Percentiles rank a stretch among this genome's conserved stretches.
Conservation (phyloP, 2,113 vertebrate genomes). For the Sigmodon hispidus region DNA sequence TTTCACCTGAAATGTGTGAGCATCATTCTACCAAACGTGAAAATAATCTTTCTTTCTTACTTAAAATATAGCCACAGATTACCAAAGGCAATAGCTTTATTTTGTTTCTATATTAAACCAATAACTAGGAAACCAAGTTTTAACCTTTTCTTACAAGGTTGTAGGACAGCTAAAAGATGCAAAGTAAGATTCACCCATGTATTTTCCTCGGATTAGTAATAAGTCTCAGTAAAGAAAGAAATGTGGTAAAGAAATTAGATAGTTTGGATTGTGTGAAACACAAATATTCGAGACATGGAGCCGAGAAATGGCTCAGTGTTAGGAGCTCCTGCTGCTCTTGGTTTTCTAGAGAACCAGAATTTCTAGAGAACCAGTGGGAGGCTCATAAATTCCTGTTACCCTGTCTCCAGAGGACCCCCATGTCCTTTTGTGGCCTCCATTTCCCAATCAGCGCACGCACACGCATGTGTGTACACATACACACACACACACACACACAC, state of each 20-base stretch:
- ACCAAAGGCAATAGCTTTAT: neutral
- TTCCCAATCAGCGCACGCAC: neutral
- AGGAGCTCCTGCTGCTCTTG: neutral
- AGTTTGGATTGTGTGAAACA: slow-evolving; percentile 8
- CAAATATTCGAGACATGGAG: too few relatives aligned
- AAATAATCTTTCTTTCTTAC: neutral
- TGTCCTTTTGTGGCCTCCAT: neutral
- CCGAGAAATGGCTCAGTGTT: neutral
- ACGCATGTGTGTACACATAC: too few relatives aligned
- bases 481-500: neutral
- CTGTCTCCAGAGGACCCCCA: neutral
- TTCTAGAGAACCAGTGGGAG: too few relatives aligned
- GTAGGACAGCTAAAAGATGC: slow-evolving; percentile 26
- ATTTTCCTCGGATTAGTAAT: neutral
- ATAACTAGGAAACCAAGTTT: neutral
- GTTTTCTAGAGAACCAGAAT: neutral
- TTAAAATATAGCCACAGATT: neutral
- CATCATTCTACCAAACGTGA: neutral
- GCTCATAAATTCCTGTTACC: neutral
- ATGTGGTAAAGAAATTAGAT: neutral
- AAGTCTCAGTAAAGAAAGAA: neutral
- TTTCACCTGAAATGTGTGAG: neutral
- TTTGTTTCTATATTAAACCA: neutral
- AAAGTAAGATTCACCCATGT: neutral
- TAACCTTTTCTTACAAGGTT: neutral